Percentiles rank a stretch among this genome's conserved stretches.
These are phyloP conservation scores for Limnothrissa miodon DNA, from an alignment of 2,113 vertebrate genomes.

Conservation along the genomic window DNA sequence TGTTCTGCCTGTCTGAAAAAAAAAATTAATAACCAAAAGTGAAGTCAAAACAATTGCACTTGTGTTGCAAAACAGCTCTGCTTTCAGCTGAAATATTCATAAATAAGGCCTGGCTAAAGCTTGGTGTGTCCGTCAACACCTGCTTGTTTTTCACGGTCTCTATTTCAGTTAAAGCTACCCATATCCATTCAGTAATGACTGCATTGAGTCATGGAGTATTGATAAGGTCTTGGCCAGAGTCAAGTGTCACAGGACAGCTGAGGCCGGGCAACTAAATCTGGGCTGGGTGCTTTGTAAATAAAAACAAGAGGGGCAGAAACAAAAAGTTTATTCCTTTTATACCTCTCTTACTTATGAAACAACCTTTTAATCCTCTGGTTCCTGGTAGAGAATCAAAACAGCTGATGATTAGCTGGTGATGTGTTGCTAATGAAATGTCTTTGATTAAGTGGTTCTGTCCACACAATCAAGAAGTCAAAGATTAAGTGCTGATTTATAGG, in stretches of 20 bases:
- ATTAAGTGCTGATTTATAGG: not conserved
- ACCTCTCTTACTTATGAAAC: not conserved
- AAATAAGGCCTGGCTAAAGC: slow-evolving; percentile 20
- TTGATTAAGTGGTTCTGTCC: not conserved
- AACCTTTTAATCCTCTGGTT: not conserved
- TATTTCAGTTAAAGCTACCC: slow-evolving; percentile 13
- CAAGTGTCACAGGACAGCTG: not conserved
- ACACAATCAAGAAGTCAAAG: not conserved
- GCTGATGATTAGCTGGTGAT: not conserved
- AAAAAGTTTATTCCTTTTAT: not conserved
- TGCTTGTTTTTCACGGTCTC: slow-evolving; percentile 6
- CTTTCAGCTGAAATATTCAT: slow-evolving; percentile 35
- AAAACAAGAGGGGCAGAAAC: not conserved
- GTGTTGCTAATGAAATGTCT: not conserved
- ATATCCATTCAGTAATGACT: slow-evolving; percentile 11
- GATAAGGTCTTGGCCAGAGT: slow-evolving; percentile 20
- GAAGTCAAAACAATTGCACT: slow-evolving; percentile 30
- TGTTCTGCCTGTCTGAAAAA: not conserved
- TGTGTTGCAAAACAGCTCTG: slow-evolving; percentile 20
- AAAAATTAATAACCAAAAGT: not conserved
- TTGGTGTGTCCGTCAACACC: slow-evolving; percentile 12
- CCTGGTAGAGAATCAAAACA: not conserved
- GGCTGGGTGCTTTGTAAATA: not conserved
- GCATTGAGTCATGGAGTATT: slow-evolving; percentile 1
- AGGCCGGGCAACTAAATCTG: not conserved